Conservation (phyloP, 2,888 invertebrate genomes). For the Zygothrica quintamaculata region DNA sequence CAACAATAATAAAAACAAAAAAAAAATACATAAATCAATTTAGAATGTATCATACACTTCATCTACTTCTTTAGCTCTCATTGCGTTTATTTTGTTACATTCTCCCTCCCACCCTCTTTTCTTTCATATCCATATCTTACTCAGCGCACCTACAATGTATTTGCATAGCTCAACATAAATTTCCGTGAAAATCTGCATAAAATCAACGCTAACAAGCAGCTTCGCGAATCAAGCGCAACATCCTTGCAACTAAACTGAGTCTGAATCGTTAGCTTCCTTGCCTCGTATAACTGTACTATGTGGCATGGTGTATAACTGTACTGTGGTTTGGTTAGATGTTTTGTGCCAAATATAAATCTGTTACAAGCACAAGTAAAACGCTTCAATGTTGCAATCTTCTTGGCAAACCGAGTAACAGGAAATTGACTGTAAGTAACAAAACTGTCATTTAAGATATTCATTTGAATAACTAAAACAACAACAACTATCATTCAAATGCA, state of each 20-base stretch:
- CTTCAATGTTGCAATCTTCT: slow-evolving; percentile 61
- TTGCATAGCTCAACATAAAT: slow-evolving; percentile 75
- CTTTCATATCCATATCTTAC: neutral
- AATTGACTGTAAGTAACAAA: slow-evolving; percentile 61
- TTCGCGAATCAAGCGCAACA: slow-evolving; percentile 52
- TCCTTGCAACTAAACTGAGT: slow-evolving; percentile 57
- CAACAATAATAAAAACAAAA: neutral
- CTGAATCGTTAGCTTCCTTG: slow-evolving; percentile 34
- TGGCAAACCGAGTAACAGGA: slow-evolving; percentile 26
- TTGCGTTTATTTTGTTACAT: slow-evolving; percentile 45
- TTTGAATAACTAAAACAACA: slow-evolving; percentile 27
- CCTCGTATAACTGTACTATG: no score
- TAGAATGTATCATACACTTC: slow-evolving; percentile 76
- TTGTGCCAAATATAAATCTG: slow-evolving; percentile 28
- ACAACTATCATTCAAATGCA: neutral
- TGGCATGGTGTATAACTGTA: no score
- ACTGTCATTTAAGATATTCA: slow-evolving; percentile 49
- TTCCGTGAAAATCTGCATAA: slow-evolving; percentile 76
- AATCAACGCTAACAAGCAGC: slow-evolving; percentile 78
- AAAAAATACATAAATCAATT: slow-evolving; percentile 74
- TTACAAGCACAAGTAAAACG: slow-evolving; percentile 45
- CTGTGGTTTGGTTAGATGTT: no score
- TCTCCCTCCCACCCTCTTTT: neutral
- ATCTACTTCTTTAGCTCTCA: slow-evolving; percentile 55
- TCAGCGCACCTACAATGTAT: slow-evolving; percentile 56